Base-by-base conservation (phyloP, 2,888 invertebrate species). In the Perdita meconis region DNA sequence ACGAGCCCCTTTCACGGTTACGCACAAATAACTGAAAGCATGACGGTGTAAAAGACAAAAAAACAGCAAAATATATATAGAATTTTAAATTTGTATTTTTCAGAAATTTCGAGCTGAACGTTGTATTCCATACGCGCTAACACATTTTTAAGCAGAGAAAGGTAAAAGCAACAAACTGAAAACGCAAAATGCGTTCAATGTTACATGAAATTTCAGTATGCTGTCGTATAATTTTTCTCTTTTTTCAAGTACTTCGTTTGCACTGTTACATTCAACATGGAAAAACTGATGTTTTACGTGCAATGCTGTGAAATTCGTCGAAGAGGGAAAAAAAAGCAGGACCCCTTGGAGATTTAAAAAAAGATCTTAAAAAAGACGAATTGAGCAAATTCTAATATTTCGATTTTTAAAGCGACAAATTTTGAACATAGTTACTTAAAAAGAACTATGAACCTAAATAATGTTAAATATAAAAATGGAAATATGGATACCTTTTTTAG, bases 141-240 rank as follows among this genome's bases (percentile, higher is more conserved):
- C 44, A 55, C 34, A 47, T 64, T 64, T 55, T 64, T 60, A 67
- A 67, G 26, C 38, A 60, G 30, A 51, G 10, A 51, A 38, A 51
- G 12, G 19, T 67, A 40, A 12, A 30, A 60, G 30, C 30, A 30
- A 6, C 30, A 30, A 30, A 51, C 60, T 38, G 56, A 34, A 66
- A 44, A 24, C 12, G 4, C 5, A 12, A 19, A 26, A 22, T 16
- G 4, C 16, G 16, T 16, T 2, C 10, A 12, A 24, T n/a, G 0
- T 34, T 47, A 10, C 56, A 47, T 16, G 13, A 55, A 59, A 36
- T 50, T 50, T 19, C 4, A 12, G 47, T 2, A 50, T 38, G 19
- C 30, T 30, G 30, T 26, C 16, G 36, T 67, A 16, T 55, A n/a
- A 56, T 56, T 65, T 55, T 44, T 34, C 55, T 19, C 12, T 40